Percentiles rank a stretch among this genome's conserved stretches.
phyloP scores from a whole-genome alignment of 2,888 invertebrate genomes.

The Neoscelio sp. region DNA sequence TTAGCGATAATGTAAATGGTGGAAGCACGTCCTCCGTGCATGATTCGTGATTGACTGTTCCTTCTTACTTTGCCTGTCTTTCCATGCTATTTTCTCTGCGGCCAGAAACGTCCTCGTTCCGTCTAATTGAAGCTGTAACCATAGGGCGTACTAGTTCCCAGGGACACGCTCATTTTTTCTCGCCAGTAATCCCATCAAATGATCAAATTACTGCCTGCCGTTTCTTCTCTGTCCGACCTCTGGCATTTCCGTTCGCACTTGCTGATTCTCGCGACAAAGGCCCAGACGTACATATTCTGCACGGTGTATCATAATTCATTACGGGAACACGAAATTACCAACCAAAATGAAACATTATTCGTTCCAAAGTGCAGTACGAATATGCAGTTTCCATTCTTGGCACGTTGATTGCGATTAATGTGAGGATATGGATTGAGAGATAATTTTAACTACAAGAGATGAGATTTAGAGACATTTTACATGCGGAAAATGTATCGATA shows the following conservation, averaged over 20 bases:
- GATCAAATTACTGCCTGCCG: conserved; percentile 80
- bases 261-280: conserved; percentile 67
- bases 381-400: conserved; percentile 29
- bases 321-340: conserved; percentile 44
- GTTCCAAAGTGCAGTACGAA: conserved; percentile 26
- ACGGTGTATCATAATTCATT: conserved; percentile 53
- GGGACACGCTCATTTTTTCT: conserved; percentile 67
- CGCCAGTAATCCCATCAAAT: conserved; percentile 77
- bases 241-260: conserved; percentile 79
- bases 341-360: conserved; percentile 54
- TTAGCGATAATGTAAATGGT: conserved; percentile 79
- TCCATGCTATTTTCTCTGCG: conserved; percentile 57
- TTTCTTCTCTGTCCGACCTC: conserved; percentile 73
- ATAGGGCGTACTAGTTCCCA: conserved; percentile 78
- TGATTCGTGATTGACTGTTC: conserved; percentile 74
- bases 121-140: conserved; percentile 82
- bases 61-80: conserved; percentile 55
- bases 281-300: conserved; percentile 39
- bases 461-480: no score
- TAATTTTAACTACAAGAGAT: no score
- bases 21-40: conserved; percentile 77
- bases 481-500: no score
- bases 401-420: conserved; percentile 39
- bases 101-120: conserved; percentile 69
- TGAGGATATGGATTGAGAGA: not conserved